phyloP scores from a whole-genome alignment of 2,888 invertebrate genomes.

The Fragum fragum region DNA sequence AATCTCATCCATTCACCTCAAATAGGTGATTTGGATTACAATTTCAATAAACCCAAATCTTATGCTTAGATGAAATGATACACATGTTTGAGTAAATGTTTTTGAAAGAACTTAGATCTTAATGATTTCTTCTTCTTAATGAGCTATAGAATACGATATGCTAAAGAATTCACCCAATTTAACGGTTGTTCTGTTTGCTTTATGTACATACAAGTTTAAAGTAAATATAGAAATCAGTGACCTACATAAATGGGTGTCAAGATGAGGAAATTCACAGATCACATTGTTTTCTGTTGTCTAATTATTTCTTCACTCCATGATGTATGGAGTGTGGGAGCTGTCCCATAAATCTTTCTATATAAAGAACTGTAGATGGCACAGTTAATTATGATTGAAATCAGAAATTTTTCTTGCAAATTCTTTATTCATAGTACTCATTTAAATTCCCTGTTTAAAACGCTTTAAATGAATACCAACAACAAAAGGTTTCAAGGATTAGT shows the following conservation, averaged over 20 bases:
- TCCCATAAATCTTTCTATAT: not conserved
- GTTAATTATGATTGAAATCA: too few species aligned
- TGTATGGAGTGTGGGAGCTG: constrained; percentile 9
- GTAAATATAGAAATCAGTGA: constrained; percentile 3
- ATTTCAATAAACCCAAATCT: too few species aligned
- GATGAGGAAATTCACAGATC: constrained; percentile 1
- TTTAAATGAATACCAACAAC: not conserved
- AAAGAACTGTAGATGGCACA: too few species aligned
- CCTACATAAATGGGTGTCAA: constrained; percentile 18
- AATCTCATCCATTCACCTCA: too few species aligned
- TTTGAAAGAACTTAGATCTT: too few species aligned
- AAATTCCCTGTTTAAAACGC: not conserved
- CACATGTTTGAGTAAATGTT: too few species aligned
- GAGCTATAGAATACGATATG: too few species aligned
- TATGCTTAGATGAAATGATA: too few species aligned
- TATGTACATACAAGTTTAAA: not conserved
- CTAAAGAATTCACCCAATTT: not conserved
- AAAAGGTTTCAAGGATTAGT: not conserved
- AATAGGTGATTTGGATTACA: too few species aligned
- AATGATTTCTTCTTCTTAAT: too few species aligned
- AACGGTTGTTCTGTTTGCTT: not conserved
- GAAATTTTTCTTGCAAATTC: not conserved
- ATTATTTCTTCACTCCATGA: constrained; percentile 28
- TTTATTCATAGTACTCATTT: not conserved
- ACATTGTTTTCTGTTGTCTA: constrained; percentile 24